These are phyloP conservation scores for Tragelaphus strepsiceros DNA, from an alignment of 2,113 vertebrate species.

Conservation along the genomic window DNA sequence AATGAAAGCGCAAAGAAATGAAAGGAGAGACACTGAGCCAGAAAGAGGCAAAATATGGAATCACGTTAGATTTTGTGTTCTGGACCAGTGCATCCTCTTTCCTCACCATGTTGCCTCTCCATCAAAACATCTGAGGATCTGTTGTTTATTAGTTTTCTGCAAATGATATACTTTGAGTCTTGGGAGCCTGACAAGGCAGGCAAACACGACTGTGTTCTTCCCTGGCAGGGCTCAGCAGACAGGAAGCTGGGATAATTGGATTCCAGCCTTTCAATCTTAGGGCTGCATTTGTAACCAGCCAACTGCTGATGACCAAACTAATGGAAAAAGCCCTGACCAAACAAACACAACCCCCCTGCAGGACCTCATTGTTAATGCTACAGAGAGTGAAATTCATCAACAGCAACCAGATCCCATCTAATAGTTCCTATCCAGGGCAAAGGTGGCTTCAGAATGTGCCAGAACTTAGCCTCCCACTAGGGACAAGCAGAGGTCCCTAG, in stretches of 20 bases:
- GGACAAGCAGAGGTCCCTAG: background rate
- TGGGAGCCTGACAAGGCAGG: background rate
- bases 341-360: background rate
- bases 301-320: constrained; percentile 46
- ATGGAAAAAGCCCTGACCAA: constrained; percentile 55
- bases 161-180: constrained; percentile 16
- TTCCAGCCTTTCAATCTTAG: constrained; percentile 48
- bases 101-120: background rate
- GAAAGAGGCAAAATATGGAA: background rate
- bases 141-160: constrained; percentile 33
- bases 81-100: background rate
- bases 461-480: background rate
- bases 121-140: background rate
- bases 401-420: background rate
- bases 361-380: constrained; percentile 14
- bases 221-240: constrained; percentile 31
- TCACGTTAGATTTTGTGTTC: background rate
- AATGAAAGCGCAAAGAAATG: background rate
- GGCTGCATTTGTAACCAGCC: constrained; percentile 51
- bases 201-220: background rate
- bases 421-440: background rate
- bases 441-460: background rate
- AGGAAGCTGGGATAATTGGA: constrained; percentile 65
- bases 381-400: background rate
- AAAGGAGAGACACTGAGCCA: background rate